A percentile compares a stretch with the other conserved stretches of the same genome.
Evolutionary conservation across 2,113 vertebrate genomes (phyloP).

Genomic region (Cololabis saira): DNA sequence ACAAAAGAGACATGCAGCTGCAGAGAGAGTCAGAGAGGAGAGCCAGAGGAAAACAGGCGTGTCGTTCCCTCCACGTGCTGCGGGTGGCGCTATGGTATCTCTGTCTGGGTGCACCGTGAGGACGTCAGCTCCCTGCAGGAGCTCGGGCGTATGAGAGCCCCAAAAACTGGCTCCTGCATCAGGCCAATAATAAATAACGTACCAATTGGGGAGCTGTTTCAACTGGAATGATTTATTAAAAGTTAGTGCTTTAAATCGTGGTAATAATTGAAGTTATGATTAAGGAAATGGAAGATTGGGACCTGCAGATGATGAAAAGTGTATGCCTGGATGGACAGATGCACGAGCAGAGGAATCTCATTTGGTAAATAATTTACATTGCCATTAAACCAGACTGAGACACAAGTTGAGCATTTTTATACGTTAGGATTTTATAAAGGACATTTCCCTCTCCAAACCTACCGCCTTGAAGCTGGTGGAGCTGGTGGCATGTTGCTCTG

Average conservation of each 20-base stretch:
- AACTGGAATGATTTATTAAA: constrained; percentile 59
- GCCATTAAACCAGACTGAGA: constrained; percentile 36
- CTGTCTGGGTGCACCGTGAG: not conserved
- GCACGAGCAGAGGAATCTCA: constrained; percentile 8
- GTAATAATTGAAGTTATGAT: constrained; percentile 52
- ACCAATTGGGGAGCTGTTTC: constrained; percentile 27
- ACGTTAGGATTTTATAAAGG: not conserved
- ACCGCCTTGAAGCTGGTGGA: constrained; percentile 1
- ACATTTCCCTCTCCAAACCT: constrained; percentile 8
- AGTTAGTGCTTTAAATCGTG: constrained; percentile 52
- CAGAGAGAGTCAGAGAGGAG: constrained; percentile 32
- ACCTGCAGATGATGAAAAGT: constrained; percentile 36
- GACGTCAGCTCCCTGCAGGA: constrained; percentile 13
- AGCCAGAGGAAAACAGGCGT: not conserved
- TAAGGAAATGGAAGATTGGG: constrained; percentile 45
- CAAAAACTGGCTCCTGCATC: constrained; percentile 35
- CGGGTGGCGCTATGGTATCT: constrained; percentile 66
- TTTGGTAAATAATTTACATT: constrained; percentile 49
- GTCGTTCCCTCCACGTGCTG: constrained; percentile 10
- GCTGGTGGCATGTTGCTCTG: constrained; percentile 39
- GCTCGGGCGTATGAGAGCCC: constrained; percentile 2
- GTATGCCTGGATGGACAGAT: constrained; percentile 27
- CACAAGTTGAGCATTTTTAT: not conserved
- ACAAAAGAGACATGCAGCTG: constrained; percentile 56
- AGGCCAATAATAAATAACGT: constrained; percentile 48